Evolutionary conservation across 1,140 invertebrate species (phyloP).

Genomic region (Drosophila yakuba): DNA sequence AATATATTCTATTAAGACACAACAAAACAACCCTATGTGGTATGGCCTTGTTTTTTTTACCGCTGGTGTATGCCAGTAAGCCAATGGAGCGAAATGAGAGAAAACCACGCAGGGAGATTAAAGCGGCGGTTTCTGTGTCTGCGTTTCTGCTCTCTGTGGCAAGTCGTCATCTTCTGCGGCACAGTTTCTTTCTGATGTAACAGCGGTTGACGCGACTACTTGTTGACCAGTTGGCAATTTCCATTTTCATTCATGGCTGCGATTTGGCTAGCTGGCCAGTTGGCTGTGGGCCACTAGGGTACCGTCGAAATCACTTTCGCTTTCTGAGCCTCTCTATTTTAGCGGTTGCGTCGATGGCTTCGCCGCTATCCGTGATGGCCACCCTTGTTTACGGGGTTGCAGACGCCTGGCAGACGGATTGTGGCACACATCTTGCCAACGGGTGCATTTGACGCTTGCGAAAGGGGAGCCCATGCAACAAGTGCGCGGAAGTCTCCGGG

Average conservation of each 20-base stretch:
- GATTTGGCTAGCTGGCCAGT: conserved; percentile 54
- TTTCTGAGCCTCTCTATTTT: conserved; percentile 44
- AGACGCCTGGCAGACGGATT: conserved; percentile 1
- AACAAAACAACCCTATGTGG: not conserved
- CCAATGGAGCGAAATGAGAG: conserved; percentile 13
- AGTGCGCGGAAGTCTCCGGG: conserved; percentile 39
- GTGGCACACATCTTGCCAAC: conserved; percentile 32
- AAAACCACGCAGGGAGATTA: conserved; percentile 36
- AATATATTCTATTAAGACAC: too few relatives aligned
- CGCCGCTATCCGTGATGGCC: not conserved
- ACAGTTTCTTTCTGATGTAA: conserved; percentile 71
- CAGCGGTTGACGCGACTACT: conserved; percentile 28
- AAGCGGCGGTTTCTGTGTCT: conserved; percentile 33
- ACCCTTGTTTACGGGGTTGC: conserved; percentile 15
- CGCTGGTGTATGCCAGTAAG: not conserved
- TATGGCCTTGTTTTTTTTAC: not conserved
- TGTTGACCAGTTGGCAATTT: conserved; percentile 59
- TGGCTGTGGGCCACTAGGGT: conserved; percentile 47
- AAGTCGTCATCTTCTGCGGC: conserved; percentile 72
- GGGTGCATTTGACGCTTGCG: conserved; percentile 13
- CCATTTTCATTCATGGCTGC: conserved; percentile 55
- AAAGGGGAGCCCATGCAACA: conserved; percentile 66
- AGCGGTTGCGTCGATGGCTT: conserved; percentile 1
- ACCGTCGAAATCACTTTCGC: conserved; percentile 73
- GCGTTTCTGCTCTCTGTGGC: conserved; percentile 33